phyloP scores from a whole-genome alignment of 1,140 invertebrate species.

The Dolichoris vasculosae region DNA sequence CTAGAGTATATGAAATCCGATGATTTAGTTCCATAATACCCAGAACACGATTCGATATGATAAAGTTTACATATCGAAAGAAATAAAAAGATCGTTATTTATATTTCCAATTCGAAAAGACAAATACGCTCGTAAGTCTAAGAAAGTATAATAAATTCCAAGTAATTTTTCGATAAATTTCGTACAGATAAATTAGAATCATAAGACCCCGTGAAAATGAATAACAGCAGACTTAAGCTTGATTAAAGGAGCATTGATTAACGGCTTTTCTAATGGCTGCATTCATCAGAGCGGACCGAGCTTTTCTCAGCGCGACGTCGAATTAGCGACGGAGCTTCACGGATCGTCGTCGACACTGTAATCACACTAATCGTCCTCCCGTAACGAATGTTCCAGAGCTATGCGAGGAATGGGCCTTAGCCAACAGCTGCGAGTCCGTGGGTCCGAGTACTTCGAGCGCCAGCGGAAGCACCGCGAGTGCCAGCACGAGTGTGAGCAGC shows the following conservation, averaged over 20 bases:
- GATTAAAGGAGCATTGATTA: background rate
- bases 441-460: slow-evolving; percentile 76
- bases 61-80: too few species aligned
- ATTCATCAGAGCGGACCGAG: background rate
- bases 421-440: slow-evolving; percentile 77
- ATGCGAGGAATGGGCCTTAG: slow-evolving; percentile 84
- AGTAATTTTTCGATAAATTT: background rate
- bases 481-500: slow-evolving; percentile 58
- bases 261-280: background rate
- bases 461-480: background rate
- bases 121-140: background rate
- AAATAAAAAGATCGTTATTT: too few species aligned
- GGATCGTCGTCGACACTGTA: background rate
- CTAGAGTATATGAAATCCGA: too few species aligned
- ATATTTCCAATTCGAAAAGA: too few species aligned
- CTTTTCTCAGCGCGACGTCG: background rate
- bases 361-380: background rate
- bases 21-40: too few species aligned
- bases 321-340: background rate
- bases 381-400: slow-evolving; percentile 78
- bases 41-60: too few species aligned
- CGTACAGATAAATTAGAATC: background rate
- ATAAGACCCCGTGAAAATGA: background rate
- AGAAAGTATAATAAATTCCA: background rate
- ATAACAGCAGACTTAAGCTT: background rate